Conservation (phyloP, 2,888 invertebrate genomes). For the Halictus quadricinctus region DNA sequence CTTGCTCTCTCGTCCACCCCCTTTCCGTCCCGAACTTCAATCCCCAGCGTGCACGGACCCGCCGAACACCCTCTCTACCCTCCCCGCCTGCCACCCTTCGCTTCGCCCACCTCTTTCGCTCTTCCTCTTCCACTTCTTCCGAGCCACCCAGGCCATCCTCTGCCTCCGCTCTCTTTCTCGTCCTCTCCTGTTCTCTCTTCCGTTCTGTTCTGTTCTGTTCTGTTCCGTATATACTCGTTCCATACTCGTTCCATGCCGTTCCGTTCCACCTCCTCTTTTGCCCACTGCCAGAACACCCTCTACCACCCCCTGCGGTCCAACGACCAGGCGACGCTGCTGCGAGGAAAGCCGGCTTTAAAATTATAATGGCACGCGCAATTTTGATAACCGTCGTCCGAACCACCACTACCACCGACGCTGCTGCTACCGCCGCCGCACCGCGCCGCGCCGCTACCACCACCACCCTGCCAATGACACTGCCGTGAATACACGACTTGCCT, state of each 20-base stretch:
- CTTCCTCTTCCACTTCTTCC: slow-evolving; percentile 33
- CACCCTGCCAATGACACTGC: slow-evolving; percentile 39
- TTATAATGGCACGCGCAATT: slow-evolving; percentile 82
- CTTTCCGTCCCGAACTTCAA: slow-evolving; percentile 73
- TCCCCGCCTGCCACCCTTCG: slow-evolving; percentile 42
- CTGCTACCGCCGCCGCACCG: slow-evolving; percentile 51
- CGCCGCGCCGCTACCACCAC: slow-evolving; percentile 25
- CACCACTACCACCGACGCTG: slow-evolving; percentile 55
- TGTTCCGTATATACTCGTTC: slow-evolving; percentile 21
- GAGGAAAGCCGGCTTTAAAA: slow-evolving; percentile 82
- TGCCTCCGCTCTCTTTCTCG: slow-evolving; percentile 48
- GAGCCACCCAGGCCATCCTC: slow-evolving; percentile 46
- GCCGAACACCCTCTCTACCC: slow-evolving; percentile 60
- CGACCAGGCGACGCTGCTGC: slow-evolving; percentile 69
- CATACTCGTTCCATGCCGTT: slow-evolving; percentile 15
- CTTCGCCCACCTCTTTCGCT: slow-evolving; percentile 40
- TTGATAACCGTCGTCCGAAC: slow-evolving; percentile 80
- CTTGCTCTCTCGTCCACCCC: slow-evolving; percentile 66
- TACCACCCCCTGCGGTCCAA: slow-evolving; percentile 66
- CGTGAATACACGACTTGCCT: slow-evolving; percentile 33
- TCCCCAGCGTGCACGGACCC: slow-evolving; percentile 72
- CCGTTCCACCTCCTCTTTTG: slow-evolving; percentile 56
- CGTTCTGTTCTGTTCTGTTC: slow-evolving; percentile 26
- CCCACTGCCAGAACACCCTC: slow-evolving; percentile 61
- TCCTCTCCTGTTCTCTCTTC: slow-evolving; percentile 36